Conservation (phyloP, 2,113 vertebrate species). For the Pseudolaguvia tuberculata region DNA sequence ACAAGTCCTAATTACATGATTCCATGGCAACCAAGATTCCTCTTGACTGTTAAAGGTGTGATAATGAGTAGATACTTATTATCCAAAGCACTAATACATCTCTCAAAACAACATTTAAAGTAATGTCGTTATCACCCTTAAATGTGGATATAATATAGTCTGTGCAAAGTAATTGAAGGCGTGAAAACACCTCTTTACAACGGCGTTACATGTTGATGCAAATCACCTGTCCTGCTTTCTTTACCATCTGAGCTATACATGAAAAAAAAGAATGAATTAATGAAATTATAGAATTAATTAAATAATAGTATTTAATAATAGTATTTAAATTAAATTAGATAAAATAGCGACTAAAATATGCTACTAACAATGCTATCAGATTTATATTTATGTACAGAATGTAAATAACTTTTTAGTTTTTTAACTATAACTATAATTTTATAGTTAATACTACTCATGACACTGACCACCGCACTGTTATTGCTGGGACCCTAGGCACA, state of each 20-base stretch:
- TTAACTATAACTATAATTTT: too few relatives aligned
- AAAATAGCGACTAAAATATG: neutral
- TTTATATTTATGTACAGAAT: neutral
- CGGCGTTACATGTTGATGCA: conserved; percentile 8
- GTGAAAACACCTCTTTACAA: conserved; percentile 31
- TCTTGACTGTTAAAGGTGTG: conserved; percentile 31
- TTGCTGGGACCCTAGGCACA: too few relatives aligned
- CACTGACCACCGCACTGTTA: too few relatives aligned
- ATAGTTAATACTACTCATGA: too few relatives aligned
- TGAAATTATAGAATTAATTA: too few relatives aligned
- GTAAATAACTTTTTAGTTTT: neutral
- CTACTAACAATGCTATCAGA: neutral
- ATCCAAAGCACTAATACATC: neutral
- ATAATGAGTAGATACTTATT: conserved; percentile 12
- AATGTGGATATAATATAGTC: neutral
- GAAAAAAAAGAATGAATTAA: too few relatives aligned
- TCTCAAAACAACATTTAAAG: neutral
- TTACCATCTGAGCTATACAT: neutral
- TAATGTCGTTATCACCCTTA: conserved; percentile 5
- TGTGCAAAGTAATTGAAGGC: conserved; percentile 31
- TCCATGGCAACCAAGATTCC: conserved; percentile 37
- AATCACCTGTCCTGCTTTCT: neutral
- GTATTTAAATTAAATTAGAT: too few relatives aligned
- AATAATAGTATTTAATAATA: too few relatives aligned
- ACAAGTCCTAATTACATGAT: conserved; percentile 36